Base-by-base conservation (phyloP, 2,113 vertebrate genomes). In the Globicephala melas region DNA sequence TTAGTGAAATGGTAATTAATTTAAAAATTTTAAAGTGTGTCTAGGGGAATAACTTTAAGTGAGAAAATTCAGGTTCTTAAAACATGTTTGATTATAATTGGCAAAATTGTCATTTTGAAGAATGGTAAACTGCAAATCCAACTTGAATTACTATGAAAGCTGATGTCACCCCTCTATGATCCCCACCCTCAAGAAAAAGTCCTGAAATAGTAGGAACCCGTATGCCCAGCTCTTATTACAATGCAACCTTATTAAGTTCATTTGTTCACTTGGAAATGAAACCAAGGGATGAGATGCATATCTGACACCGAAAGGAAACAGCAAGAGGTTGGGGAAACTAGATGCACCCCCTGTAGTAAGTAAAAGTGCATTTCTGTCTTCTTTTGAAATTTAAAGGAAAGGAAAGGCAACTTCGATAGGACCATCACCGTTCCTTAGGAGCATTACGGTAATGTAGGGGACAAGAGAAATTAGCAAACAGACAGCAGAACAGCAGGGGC, bases 21-120 rank as follows among this genome's bases (percentile, higher is more conserved):
- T 94, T 38, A 70, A 76, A 91, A 31, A 81, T 87, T 76, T 4
- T 1, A 76, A 94, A 97, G 20, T 67, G 60, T 33, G 68, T 67
- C 62, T 87, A 87, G 44, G 44, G 63, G 47, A 90, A 87, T 92
- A 91, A 84, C 65, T 96, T 73, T 81, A 95, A 95, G 76, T 62
- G 70, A 96, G 85, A 95, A 98, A 96, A 95, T 62, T 89, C 79
- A 94, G 33, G 77, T 93, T 97, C 83, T 82, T 89, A 91, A 81
- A 96, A 82, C 14, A 89, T 60, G 58, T 58, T 97, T 31, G 73
- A 47, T 94, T 96, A 92, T 79, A 94, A 97, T 28, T 68, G 91
- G 93, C 44, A 95, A 95, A 89, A 95, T 86, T 93, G 91, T 91
- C 94, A 97, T 87, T 93, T 95, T 36, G 85, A 85, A 85, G 88